Conservation (phyloP, 2,888 invertebrate species). For the Tridacna crocea region DNA sequence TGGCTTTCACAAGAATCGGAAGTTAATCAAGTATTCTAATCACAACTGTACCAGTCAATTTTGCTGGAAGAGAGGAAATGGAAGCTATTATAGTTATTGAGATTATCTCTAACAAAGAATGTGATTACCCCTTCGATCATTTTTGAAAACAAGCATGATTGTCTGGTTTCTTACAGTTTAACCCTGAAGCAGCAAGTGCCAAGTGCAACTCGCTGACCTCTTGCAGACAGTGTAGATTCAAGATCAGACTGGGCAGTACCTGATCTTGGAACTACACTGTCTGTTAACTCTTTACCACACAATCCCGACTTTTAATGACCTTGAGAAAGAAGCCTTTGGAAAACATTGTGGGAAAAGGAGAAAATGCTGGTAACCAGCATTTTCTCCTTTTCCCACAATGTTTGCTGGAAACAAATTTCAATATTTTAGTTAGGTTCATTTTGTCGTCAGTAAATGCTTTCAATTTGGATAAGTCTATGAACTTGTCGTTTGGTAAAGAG, state of each 20-base stretch:
- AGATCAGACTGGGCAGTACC: no score
- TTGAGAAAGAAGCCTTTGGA: no score
- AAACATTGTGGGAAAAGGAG: not conserved
- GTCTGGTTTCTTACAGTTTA: not conserved
- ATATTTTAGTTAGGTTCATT: no score
- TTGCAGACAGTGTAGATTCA: no score
- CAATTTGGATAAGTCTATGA: no score
- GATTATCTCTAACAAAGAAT: slow-evolving; percentile 1
- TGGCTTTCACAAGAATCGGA: slow-evolving; percentile 23
- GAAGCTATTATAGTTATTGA: slow-evolving; percentile 1
- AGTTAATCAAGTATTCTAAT: slow-evolving; percentile 38
- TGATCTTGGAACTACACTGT: no score
- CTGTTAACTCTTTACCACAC: no score
- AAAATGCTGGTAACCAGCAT: not conserved
- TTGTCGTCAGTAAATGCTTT: no score
- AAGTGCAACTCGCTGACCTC: no score
- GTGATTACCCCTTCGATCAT: not conserved
- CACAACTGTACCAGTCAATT: slow-evolving; percentile 36
- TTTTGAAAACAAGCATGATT: not conserved
- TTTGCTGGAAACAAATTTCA: not conserved
- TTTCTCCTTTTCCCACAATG: not conserved
- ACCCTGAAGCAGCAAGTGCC: no score
- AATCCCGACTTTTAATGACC: no score
- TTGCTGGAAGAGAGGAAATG: slow-evolving; percentile 21
- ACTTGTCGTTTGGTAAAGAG: no score